phyloP scores from a whole-genome alignment of 2,888 invertebrate genomes.

The Volucella zonaria region DNA sequence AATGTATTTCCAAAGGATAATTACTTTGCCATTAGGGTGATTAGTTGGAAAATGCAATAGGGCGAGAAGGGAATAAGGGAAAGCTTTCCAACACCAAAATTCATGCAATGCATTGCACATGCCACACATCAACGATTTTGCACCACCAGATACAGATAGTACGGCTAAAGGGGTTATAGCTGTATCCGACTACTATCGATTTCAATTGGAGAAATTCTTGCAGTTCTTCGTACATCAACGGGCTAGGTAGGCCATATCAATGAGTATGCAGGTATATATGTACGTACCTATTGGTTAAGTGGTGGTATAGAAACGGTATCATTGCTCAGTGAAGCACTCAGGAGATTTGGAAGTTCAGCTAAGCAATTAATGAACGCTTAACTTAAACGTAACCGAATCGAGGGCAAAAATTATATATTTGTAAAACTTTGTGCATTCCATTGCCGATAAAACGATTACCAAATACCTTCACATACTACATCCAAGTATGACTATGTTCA shows the following conservation, averaged over 20 bases:
- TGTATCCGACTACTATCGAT: constrained; percentile 12
- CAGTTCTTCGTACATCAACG: constrained; percentile 24
- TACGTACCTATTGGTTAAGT: background rate
- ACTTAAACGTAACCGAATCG: constrained; percentile 59
- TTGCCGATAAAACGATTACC: constrained; percentile 23
- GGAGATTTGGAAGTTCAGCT: background rate
- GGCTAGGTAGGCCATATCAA: too few species aligned
- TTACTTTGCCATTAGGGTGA: constrained; percentile 82
- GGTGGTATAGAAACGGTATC: background rate
- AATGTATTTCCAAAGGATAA: constrained; percentile 78
- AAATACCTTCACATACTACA: constrained; percentile 26
- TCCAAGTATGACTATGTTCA: background rate
- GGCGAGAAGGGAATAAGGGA: background rate
- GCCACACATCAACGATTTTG: background rate
- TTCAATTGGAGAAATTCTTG: constrained; percentile 38
- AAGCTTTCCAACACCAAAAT: constrained; percentile 1
- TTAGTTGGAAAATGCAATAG: constrained; percentile 79
- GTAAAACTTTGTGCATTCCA: constrained; percentile 5
- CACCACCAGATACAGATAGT: background rate
- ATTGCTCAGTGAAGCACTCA: background rate
- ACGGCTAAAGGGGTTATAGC: background rate
- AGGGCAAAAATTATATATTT: constrained; percentile 39
- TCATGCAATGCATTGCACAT: background rate
- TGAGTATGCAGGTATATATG: background rate
- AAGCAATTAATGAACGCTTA: constrained; percentile 56